These are phyloP conservation scores for Isaurus tuberculatus DNA, from an alignment of 92 coral and sea anemone species.

Conservation along the genomic window DNA sequence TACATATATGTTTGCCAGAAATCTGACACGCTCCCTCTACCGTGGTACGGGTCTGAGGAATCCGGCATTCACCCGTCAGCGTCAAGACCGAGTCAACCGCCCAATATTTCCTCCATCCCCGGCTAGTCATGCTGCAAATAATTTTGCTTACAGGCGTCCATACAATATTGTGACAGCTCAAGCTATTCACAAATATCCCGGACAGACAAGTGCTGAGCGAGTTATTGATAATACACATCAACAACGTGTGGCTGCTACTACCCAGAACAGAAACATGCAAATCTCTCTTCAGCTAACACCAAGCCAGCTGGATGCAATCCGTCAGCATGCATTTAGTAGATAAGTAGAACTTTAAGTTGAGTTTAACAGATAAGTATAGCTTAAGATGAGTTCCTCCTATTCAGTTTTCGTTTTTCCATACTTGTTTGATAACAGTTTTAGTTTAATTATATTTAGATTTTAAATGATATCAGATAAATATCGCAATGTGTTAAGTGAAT, in stretches of 20 bases:
- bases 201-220: no score
- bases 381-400: conserved; percentile 24
- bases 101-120: no score
- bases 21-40: conserved; percentile 17
- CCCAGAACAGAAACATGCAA: no score
- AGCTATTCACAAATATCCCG: no score
- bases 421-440: neutral
- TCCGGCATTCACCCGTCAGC: neutral
- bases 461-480: neutral
- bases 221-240: no score
- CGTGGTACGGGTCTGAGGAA: neutral
- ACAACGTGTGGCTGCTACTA: no score
- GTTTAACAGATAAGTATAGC: neutral
- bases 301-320: conserved; percentile 26
- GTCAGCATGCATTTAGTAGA: conserved; percentile 28
- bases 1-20: conserved; percentile 28
- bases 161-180: no score
- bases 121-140: no score
- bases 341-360: neutral
- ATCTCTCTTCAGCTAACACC: conserved; percentile 18
- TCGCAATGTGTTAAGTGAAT: conserved; percentile 19
- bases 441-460: conserved; percentile 3
- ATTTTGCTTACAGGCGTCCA: no score
- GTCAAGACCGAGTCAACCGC: no score
- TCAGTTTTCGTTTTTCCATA: conserved; percentile 36